A percentile compares a stretch with the other conserved stretches of the same genome.
Conservation (phyloP, 2,888 invertebrate genomes). For the Danaus chrysippus region DNA sequence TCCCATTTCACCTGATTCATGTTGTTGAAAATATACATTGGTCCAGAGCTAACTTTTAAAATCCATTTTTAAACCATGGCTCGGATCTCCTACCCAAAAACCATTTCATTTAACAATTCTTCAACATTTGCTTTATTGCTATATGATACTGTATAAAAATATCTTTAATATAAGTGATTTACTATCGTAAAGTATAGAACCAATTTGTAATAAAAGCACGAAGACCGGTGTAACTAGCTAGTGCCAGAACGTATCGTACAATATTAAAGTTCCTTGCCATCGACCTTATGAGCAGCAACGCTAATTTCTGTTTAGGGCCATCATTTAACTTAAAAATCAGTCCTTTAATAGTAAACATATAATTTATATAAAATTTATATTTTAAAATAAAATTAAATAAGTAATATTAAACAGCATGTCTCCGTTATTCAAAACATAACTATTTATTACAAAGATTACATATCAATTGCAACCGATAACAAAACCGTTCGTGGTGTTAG, state of each 20-base stretch:
- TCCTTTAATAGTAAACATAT: conserved; percentile 11
- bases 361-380: conserved; percentile 19
- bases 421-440: conserved; percentile 13
- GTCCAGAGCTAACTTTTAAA: background rate
- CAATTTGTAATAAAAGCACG: conserved; percentile 36
- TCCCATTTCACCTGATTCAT: background rate
- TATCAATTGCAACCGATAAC: conserved; percentile 11
- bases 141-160: conserved; percentile 31
- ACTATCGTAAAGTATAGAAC: conserved; percentile 23
- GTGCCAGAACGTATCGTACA: background rate
- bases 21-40: conserved; percentile 8
- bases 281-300: conserved; percentile 29
- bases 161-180: conserved; percentile 24
- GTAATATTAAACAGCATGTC: conserved; percentile 10
- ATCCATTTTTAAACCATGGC: conserved; percentile 22
- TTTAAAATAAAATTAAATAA: conserved; percentile 21
- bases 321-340: conserved; percentile 18
- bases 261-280: conserved; percentile 6
- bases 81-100: conserved; percentile 26
- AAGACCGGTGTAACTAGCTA: conserved; percentile 21
- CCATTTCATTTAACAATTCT: conserved; percentile 10
- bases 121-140: conserved; percentile 13
- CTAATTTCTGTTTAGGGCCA: conserved; percentile 25
- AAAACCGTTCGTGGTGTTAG: conserved; percentile 9
- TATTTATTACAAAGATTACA: conserved; percentile 18